Conservation (phyloP, 2,888 invertebrate genomes). For the Patella ulyssiponensis region DNA sequence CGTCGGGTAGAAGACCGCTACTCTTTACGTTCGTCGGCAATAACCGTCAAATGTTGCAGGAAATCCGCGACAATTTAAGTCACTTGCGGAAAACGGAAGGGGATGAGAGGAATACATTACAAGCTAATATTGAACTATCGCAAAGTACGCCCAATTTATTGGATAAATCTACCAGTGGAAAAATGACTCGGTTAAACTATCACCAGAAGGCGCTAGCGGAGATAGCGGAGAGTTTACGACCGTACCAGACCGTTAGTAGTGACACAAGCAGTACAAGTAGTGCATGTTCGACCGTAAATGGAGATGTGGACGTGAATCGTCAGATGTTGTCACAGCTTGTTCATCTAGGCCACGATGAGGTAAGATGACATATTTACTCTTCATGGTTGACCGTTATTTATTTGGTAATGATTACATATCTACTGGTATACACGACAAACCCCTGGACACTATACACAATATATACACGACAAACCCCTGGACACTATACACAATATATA, state of each 20-base stretch:
- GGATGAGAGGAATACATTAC: slow-evolving; percentile 28
- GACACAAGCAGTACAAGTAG: slow-evolving; percentile 31
- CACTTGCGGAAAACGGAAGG: slow-evolving; percentile 50
- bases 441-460: too few relatives aligned
- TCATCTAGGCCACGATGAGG: slow-evolving; percentile 48
- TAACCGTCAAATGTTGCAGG: slow-evolving; percentile 63
- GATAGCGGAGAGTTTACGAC: slow-evolving; percentile 86
- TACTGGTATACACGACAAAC: too few relatives aligned
- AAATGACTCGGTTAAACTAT: slow-evolving; percentile 73
- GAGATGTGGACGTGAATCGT: slow-evolving; percentile 32
- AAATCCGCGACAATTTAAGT: slow-evolving; percentile 60
- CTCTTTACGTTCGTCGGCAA: slow-evolving; percentile 56
- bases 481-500: too few relatives aligned
- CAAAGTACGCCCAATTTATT: slow-evolving; percentile 48
- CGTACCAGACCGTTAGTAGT: slow-evolving; percentile 74
- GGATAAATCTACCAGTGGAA: slow-evolving; percentile 41
- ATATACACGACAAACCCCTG: too few relatives aligned
- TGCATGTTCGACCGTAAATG: slow-evolving; percentile 32
- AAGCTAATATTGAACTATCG: slow-evolving; percentile 38
- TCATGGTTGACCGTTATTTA: too few relatives aligned
- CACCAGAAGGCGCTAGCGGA: slow-evolving; percentile 90
- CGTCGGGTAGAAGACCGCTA: slow-evolving; percentile 47
- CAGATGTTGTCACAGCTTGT: slow-evolving; percentile 42
- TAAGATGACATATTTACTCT: slow-evolving; percentile 18
- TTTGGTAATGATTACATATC: too few relatives aligned